These are phyloP conservation scores for Polyploca ridens DNA, from an alignment of 2,888 invertebrate genomes.

Conservation along the genomic window DNA sequence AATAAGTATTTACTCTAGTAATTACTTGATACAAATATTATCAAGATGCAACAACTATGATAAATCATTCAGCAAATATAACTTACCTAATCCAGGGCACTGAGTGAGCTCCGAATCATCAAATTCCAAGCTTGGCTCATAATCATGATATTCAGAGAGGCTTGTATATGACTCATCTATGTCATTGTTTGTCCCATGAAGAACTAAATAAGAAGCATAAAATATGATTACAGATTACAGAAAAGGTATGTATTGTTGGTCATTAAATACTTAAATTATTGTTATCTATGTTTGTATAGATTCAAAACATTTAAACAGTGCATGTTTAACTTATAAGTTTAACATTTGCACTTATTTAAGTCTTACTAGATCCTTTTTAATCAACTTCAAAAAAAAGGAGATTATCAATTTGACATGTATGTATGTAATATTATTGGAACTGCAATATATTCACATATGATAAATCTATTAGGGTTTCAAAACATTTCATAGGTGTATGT, in stretches of 20 bases:
- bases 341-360: no score
- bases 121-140: constrained; percentile 98
- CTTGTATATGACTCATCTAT: constrained; percentile 93
- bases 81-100: constrained; percentile 88
- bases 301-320: no score
- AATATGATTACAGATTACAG: constrained; percentile 20
- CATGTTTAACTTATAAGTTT: no score
- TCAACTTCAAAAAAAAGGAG: no score
- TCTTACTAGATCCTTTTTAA: no score
- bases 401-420: no score
- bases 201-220: constrained; percentile 51
- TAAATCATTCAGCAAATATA: neutral
- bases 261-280: neutral
- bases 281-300: neutral
- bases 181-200: constrained; percentile 68
- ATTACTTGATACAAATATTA: neutral
- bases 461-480: no score
- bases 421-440: no score
- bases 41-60: neutral
- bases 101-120: constrained; percentile 96
- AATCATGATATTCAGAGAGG: constrained; percentile 95
- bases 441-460: no score
- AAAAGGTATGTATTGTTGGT: neutral
- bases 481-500: no score
- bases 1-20: neutral